These are phyloP conservation scores for Podargus strigoides DNA, from an alignment of 2,797 vertebrate species.

Conservation along the genomic window DNA sequence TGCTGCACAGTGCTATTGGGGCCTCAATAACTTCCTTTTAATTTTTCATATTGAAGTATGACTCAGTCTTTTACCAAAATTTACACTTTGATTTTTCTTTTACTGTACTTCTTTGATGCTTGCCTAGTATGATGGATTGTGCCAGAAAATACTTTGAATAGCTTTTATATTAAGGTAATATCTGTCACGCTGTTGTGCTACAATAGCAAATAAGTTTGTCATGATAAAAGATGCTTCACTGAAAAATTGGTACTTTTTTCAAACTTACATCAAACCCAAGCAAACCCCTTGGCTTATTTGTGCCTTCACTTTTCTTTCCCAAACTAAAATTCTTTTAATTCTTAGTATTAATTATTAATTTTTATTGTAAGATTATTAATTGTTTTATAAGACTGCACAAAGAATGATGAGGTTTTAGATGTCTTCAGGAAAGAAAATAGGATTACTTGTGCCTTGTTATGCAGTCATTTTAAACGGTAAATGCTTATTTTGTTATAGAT, in stretches of 20 bases:
- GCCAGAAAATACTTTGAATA: conserved; percentile 21
- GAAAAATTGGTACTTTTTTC: background rate
- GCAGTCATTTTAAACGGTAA: background rate
- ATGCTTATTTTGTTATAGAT: background rate
- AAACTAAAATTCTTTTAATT: background rate
- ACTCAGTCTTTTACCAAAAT: background rate
- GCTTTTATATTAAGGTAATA: background rate
- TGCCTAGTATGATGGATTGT: background rate
- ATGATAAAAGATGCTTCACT: background rate
- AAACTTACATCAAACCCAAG: background rate
- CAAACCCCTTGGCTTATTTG: background rate
- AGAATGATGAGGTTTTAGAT: background rate
- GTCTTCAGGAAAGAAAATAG: background rate
- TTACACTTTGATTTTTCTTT: background rate
- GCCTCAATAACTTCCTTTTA: background rate
- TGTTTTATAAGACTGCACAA: background rate
- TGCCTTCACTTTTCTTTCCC: background rate
- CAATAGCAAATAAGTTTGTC: background rate
- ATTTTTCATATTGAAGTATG: background rate
- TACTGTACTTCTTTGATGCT: background rate
- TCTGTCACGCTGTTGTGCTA: background rate
- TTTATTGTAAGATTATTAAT: background rate
- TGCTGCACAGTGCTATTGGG: background rate
- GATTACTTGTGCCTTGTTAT: background rate
- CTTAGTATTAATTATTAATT: background rate